phyloP scores from a whole-genome alignment of 2,113 vertebrate genomes.

The Sisor rabdophorus region DNA sequence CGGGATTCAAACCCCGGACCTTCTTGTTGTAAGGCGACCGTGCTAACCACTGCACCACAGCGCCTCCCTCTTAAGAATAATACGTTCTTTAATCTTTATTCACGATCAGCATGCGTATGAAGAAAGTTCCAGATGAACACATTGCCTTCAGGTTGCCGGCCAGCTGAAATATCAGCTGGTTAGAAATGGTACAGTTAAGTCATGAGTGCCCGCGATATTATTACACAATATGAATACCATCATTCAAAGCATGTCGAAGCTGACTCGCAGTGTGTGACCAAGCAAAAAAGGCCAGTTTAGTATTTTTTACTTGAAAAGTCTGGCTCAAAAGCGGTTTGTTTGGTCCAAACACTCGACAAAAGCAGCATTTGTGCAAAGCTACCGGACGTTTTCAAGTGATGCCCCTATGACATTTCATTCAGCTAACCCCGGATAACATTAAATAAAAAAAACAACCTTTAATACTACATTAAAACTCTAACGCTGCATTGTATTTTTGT shows the following conservation, averaged over 20 bases:
- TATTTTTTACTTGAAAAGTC: neutral
- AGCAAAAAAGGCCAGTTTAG: neutral
- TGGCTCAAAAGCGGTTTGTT: neutral
- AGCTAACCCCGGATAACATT: neutral
- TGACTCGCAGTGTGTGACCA: conserved; percentile 2
- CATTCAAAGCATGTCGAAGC: conserved; percentile 14
- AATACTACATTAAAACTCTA: no score
- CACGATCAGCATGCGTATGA: no score
- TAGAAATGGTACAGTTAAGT: conserved; percentile 12
- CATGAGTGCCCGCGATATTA: neutral
- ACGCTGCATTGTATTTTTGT: no score
- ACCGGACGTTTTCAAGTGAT: neutral
- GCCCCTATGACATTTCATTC: neutral
- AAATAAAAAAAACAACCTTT: neutral
- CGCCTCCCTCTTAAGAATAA: no score
- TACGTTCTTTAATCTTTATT: no score
- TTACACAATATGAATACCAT: conserved; percentile 15
- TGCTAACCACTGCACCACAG: no score
- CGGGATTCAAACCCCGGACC: no score
- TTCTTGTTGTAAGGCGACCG: no score
- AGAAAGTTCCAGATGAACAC: no score
- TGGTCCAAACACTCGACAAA: neutral
- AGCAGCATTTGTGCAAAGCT: neutral
- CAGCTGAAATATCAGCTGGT: conserved; percentile 29
- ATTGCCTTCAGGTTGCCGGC: no score